Evolutionary conservation across 2,113 vertebrate genomes (phyloP), one percentile per base, ranked within the genome.

Genomic region (Prunella himalayana): DNA sequence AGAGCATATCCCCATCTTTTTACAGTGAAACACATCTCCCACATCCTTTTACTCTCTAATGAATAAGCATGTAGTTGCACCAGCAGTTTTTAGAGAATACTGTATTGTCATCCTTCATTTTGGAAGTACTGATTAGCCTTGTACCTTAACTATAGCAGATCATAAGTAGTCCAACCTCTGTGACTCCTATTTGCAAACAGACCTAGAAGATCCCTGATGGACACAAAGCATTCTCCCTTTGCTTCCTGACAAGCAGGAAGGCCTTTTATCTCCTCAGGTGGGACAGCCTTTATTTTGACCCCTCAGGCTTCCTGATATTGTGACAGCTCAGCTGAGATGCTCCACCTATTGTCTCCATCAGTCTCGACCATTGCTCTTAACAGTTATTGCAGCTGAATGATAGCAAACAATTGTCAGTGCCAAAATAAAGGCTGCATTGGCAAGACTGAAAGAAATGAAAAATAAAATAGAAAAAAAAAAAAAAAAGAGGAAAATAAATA

Each of bases 401-500:
- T 4, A 81, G 7, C 30, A 73, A 37, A 10, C 12, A 60, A 54
- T 39, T 86, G 39, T 31, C 37, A 61, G 5, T 22, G 37, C 3
- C 6, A 51, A 35, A 88, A 75, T 42, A 33, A 68, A 72, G 28
- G 4, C 49, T 65, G 2, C 10, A 35, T 23, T 72, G 12, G 1
- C 11, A 71, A 72, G 16, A 37, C 0, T 18, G 3, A 82, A 71
- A 87, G 19, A 45, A 23, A 30, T 17, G 33, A 4, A 2, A 11
- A 9, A 24, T 23, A 19, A 17, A 23, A n/a, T 17, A 37, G 4
- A 2, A 3, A 5, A 11, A 25, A 37, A 20, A 42, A 6, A 1
- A 2, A 11, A 9, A 24, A 28, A 19, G 2, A 9, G 9, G 6
- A 30, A 28, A 56, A 59, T 21, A 23, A 39, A n/a, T 15, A 37